Conservation (phyloP, 2,113 vertebrate species). For the Gadus chalcogrammus region DNA sequence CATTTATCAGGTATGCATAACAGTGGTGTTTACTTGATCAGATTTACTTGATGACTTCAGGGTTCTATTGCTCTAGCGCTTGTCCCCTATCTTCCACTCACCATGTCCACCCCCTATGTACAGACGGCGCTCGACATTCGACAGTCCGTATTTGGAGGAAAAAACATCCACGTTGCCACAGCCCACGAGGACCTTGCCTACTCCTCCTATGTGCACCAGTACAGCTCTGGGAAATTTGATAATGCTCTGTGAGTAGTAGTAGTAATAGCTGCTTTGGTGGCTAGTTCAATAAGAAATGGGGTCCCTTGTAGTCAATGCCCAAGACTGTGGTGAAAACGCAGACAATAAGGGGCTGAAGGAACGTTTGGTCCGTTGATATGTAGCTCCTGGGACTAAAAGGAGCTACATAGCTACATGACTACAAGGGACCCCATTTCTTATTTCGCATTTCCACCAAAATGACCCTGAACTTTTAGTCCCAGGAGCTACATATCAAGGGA, state of each 20-base stretch:
- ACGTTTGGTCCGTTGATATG: no score
- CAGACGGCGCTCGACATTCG: conserved; percentile 97
- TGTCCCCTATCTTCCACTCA: neutral
- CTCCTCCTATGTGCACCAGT: conserved; percentile 98
- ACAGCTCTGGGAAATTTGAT: conserved; percentile 98
- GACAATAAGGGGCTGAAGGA: no score
- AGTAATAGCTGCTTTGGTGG: neutral
- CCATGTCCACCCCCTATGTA: neutral
- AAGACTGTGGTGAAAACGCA: neutral
- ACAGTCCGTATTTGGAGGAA: conserved; percentile 98
- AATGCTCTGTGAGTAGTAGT: conserved; percentile 90
- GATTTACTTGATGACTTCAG: no score
- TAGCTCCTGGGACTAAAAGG: neutral
- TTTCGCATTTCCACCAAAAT: neutral
- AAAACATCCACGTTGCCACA: conserved; percentile 98
- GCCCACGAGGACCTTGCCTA: conserved; percentile 97
- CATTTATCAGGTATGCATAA: conserved; percentile 90
- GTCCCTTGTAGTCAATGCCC: conserved; percentile 10
- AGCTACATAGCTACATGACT: no score
- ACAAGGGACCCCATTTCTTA: no score
- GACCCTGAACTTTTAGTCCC: neutral
- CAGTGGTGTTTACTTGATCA: neutral
- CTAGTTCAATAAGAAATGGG: conserved; percentile 17
- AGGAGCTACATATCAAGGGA: no score
- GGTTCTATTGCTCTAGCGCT: neutral